These are phyloP conservation scores for Drosophila insularis DNA, from an alignment of 1,140 invertebrate species.

Conservation along the genomic window DNA sequence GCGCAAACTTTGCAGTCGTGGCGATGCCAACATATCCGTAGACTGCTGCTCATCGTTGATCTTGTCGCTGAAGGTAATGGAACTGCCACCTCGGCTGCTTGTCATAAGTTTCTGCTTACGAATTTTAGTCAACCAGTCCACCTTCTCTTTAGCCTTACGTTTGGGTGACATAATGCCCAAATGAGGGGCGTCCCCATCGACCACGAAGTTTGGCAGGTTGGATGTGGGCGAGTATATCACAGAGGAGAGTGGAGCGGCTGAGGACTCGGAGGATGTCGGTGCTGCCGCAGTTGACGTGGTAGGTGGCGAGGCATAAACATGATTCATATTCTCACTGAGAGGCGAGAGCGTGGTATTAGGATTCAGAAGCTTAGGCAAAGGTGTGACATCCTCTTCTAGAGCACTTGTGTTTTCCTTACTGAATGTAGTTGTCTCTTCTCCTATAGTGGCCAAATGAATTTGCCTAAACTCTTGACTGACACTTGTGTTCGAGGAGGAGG, in stretches of 20 bases:
- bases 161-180: slow-evolving; percentile 87
- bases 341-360: slow-evolving; percentile 51
- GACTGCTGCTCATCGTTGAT: slow-evolving; percentile 50
- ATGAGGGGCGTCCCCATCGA: slow-evolving; percentile 90
- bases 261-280: slow-evolving; percentile 14
- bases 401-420: slow-evolving; percentile 66
- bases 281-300: slow-evolving; percentile 51
- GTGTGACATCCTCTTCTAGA: slow-evolving; percentile 35
- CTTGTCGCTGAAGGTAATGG: slow-evolving; percentile 64
- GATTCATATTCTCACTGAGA: slow-evolving; percentile 60
- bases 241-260: slow-evolving; percentile 20
- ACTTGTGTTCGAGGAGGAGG: neutral
- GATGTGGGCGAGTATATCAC: slow-evolving; percentile 86
- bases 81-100: slow-evolving; percentile 40
- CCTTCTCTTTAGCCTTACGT: slow-evolving; percentile 85
- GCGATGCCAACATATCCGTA: slow-evolving; percentile 57
- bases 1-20: slow-evolving; percentile 70
- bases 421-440: slow-evolving; percentile 42
- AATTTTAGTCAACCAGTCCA: slow-evolving; percentile 89
- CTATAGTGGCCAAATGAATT: slow-evolving; percentile 49
- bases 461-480: slow-evolving; percentile 5
- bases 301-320: slow-evolving; percentile 66
- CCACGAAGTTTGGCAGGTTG: slow-evolving; percentile 90
- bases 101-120: slow-evolving; percentile 84
- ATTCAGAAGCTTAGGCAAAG: slow-evolving; percentile 28